phyloP scores from a whole-genome alignment of 2,888 invertebrate genomes.

The Pollenia amentaria region DNA sequence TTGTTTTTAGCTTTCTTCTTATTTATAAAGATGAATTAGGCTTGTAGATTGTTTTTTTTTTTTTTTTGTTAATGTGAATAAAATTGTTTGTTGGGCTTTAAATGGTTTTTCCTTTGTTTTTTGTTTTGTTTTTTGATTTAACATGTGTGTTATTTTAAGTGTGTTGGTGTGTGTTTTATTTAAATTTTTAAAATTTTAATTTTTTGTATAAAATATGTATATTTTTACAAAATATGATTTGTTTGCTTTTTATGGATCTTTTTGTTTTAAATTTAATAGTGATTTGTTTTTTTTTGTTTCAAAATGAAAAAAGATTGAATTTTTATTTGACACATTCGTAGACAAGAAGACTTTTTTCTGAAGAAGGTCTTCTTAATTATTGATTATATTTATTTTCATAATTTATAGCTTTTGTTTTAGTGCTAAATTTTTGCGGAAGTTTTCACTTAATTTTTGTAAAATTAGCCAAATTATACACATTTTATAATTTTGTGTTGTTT shows the following conservation, averaged over 20 bases:
- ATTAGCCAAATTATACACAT: conserved; percentile 56
- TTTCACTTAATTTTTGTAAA: conserved; percentile 19
- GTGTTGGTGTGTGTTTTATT: conserved; percentile 2
- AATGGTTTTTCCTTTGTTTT: not conserved
- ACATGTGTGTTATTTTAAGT: not conserved
- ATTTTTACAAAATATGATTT: conserved; percentile 73
- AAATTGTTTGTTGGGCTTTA: conserved; percentile 26
- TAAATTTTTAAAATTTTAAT: conserved; percentile 36
- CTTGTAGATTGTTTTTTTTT: not conserved
- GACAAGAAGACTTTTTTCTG: conserved; percentile 55
- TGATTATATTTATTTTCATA: conserved; percentile 43
- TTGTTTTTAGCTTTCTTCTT: conserved; percentile 18
- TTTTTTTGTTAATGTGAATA: conserved; percentile 35
- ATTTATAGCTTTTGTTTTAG: conserved; percentile 20
- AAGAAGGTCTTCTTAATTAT: conserved; percentile 55
- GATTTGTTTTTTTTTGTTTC: conserved; percentile 22
- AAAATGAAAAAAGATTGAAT: conserved; percentile 67
- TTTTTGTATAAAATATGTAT: conserved; percentile 71
- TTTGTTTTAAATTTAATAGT: conserved; percentile 20
- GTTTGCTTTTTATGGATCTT: conserved; percentile 42
- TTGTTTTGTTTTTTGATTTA: conserved; percentile 12
- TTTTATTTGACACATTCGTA: conserved; percentile 73
- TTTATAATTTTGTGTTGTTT: conserved; percentile 42
- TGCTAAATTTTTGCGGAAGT: conserved; percentile 57
- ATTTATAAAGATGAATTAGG: conserved; percentile 44